Conservation (phyloP, 2,113 vertebrate species). For the Strigops habroptila region DNA sequence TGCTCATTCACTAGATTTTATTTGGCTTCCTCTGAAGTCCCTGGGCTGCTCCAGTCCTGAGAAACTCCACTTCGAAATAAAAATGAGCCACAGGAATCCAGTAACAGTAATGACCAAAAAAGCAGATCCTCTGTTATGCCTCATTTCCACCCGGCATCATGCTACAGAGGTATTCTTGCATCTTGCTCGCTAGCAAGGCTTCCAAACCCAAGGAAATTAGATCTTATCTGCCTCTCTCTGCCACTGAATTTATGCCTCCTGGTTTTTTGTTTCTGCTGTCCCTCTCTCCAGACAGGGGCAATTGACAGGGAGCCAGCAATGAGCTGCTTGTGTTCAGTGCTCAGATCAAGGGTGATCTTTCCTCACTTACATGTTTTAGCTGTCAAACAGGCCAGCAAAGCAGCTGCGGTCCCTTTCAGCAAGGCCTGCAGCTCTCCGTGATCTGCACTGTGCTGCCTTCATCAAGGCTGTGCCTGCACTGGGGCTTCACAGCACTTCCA, state of each 20-base stretch:
- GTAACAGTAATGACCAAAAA: not conserved
- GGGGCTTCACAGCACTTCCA: not conserved
- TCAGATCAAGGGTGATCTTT: not conserved
- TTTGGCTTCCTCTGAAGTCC: not conserved
- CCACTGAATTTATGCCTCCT: not conserved
- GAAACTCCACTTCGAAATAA: not conserved
- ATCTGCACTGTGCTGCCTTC: not conserved
- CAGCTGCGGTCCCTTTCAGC: not conserved
- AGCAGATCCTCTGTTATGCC: not conserved
- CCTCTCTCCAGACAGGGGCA: not conserved
- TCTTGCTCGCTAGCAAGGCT: not conserved
- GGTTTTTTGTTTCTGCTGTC: not conserved
- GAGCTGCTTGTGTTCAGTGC: not conserved
- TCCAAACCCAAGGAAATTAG: not conserved
- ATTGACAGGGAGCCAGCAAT: not conserved
- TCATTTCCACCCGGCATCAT: fast-evolving
- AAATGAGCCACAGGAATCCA: not conserved
- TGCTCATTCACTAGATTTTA: not conserved
- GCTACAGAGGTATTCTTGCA: not conserved
- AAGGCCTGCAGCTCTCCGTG: fast-evolving
- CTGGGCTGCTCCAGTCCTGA: not conserved
- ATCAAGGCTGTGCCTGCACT: fast-evolving
- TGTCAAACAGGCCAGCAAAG: not conserved
- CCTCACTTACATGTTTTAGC: not conserved
- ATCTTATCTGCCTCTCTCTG: not conserved